Base-by-base conservation (phyloP, 2,797 vertebrate species). In the Falco naumanni region DNA sequence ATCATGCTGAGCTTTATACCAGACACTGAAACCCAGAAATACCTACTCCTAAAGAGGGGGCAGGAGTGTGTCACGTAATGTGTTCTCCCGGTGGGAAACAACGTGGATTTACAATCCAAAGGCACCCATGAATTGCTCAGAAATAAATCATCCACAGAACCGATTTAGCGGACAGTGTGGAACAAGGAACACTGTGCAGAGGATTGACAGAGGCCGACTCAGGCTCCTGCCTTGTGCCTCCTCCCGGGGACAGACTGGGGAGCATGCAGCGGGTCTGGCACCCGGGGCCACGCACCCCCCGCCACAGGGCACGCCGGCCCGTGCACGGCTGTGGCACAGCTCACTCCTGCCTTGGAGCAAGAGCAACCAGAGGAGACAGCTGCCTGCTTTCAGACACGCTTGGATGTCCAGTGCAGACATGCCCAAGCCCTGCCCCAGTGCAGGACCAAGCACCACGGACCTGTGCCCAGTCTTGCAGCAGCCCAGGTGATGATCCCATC, bases 231-330 rank as follows among this genome's bases (percentile, higher is more conserved):
- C 71, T 68, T 31, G 13, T 29, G 26, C 22, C 31, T 51, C 28
- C 14, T 29, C 15, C 34, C 2, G 1, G 39, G 26, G 43, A 22
- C 4, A 26, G 29, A 13, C 41, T 9, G 45, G 26, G 39, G 34
- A 72, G 71, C 53, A 19, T 6, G 3, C 4, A 1, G 0, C 0
- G 5, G n/a, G 20, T 60, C 43, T 74, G 33, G 12, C 6, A 26
- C 34, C 26, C 79, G 79, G 45, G 29, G 39, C 4, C 66, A 77
- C 0, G 1, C 5, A 10, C 14, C 16, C 47, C 81, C 78, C 5
- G 24, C 19, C 89, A 6, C 9, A 9, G 68, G n/a, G n/a, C 66
- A 8, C 2, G 2, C 39, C 10, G 39, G 37, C 53, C 64, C 68
- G 53, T 5, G 5, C 29, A 10, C 0, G 6, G 70, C 71, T 43